phyloP scores from a whole-genome alignment of 2,113 vertebrate genomes.

The Plecturocebus donacophilus region DNA sequence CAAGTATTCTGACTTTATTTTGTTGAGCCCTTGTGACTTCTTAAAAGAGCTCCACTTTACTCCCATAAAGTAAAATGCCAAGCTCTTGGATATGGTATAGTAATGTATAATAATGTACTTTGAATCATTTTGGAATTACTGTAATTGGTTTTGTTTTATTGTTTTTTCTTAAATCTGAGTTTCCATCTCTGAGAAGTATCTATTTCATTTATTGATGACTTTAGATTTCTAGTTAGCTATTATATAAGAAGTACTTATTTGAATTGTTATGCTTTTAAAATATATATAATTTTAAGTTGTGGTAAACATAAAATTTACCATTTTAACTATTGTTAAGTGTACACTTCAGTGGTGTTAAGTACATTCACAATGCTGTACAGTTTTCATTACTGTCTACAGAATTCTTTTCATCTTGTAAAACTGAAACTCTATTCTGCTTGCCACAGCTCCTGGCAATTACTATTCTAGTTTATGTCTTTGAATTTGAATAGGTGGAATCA shows the following conservation, averaged over 20 bases:
- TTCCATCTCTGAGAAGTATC: neutral
- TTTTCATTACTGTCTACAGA: neutral
- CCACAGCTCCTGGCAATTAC: neutral
- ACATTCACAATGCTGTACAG: neutral
- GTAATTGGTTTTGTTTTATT: neutral
- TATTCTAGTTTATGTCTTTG: neutral
- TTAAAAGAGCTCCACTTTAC: neutral
- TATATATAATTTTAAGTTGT: neutral
- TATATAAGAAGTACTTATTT: conserved; percentile 19
- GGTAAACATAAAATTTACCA: neutral
- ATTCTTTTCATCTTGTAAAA: conserved; percentile 21
- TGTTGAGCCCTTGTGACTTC: neutral
- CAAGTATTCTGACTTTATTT: conserved; percentile 35
- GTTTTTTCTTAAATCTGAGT: neutral
- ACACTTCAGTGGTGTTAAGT: neutral
- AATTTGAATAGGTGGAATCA: neutral
- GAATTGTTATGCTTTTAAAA: neutral
- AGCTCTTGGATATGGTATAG: neutral
- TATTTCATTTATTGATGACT: conserved; percentile 32
- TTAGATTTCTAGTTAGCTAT: conserved; percentile 13
- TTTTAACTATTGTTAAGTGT: neutral
- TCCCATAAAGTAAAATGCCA: neutral
- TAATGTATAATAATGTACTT: neutral
- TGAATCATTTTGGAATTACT: neutral
- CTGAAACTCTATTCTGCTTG: neutral